Conservation (phyloP, 2,113 vertebrate species). For the Solenodon paradoxus region DNA sequence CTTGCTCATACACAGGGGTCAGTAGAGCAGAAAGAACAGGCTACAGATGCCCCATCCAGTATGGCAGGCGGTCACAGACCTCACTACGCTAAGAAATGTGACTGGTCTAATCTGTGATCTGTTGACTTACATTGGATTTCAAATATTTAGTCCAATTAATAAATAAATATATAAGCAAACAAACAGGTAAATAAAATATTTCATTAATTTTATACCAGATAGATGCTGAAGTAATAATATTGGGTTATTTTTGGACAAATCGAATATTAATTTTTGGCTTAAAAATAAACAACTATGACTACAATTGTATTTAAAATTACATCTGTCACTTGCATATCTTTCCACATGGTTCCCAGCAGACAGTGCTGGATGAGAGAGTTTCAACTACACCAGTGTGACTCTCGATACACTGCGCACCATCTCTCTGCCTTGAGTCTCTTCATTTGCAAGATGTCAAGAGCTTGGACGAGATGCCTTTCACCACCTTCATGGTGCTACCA, state of each 20-base stretch:
- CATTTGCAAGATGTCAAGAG: neutral
- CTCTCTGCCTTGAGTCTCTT: neutral
- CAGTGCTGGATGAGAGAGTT: neutral
- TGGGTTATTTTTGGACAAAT: neutral
- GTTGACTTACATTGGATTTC: neutral
- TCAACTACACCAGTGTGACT: neutral
- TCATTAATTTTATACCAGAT: neutral
- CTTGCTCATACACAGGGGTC: neutral
- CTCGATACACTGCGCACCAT: accelerated
- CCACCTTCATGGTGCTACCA: neutral
- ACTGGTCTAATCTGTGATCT: accelerated
- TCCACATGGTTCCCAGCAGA: too few relatives aligned
- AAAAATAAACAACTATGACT: neutral
- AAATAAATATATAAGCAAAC: too few relatives aligned
- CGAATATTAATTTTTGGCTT: neutral
- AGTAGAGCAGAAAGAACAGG: neutral
- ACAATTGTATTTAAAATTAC: neutral
- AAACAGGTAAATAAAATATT: neutral
- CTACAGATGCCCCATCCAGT: accelerated
- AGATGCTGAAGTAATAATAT: neutral
- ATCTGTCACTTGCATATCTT: neutral
- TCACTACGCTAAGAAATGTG: neutral
- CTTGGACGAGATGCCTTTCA: neutral
- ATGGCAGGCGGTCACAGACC: accelerated
- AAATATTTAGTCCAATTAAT: neutral